Evolutionary conservation across 1,140 invertebrate species (phyloP).

Genomic region (Aphelenchoides avenae): DNA sequence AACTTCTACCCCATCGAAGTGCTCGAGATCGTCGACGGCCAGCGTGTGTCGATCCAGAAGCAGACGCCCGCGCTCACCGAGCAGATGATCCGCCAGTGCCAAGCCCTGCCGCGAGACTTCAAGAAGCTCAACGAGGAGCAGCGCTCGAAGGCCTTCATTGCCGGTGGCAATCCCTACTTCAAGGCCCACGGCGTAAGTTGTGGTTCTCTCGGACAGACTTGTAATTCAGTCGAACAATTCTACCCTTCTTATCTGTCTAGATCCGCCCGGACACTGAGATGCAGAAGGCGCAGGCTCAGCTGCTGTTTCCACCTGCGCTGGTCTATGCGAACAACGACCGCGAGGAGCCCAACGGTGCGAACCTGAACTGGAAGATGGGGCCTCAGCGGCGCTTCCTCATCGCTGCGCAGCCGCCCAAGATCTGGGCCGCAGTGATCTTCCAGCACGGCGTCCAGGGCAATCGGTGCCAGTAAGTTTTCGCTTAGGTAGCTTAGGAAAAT

Average conservation of each 20-base stretch:
- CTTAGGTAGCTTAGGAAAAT: background rate
- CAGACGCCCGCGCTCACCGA: constrained; percentile 11
- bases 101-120: constrained; percentile 4
- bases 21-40: constrained; percentile 11
- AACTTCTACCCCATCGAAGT: constrained; percentile 9
- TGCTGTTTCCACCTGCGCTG: constrained; percentile 13
- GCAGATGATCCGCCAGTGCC: constrained; percentile 9
- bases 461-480: background rate
- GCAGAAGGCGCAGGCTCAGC: constrained; percentile 2
- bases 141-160: background rate
- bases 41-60: constrained; percentile 14
- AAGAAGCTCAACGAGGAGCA: background rate
- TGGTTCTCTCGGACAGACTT: background rate
- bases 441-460: background rate
- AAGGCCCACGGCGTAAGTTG: background rate
- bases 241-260: constrained; percentile 1
- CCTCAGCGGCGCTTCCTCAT: constrained; percentile 1
- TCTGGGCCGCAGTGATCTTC: constrained; percentile 9
- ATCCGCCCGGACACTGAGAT: constrained; percentile 1
- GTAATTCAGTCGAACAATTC: too few relatives aligned
- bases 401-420: constrained; percentile 2
- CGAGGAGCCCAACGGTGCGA: constrained; percentile 1
- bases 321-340: background rate
- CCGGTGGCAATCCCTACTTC: background rate
- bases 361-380: constrained; percentile 10